phyloP scores from a whole-genome alignment of 2,888 invertebrate species.

The Netelia inedita region DNA sequence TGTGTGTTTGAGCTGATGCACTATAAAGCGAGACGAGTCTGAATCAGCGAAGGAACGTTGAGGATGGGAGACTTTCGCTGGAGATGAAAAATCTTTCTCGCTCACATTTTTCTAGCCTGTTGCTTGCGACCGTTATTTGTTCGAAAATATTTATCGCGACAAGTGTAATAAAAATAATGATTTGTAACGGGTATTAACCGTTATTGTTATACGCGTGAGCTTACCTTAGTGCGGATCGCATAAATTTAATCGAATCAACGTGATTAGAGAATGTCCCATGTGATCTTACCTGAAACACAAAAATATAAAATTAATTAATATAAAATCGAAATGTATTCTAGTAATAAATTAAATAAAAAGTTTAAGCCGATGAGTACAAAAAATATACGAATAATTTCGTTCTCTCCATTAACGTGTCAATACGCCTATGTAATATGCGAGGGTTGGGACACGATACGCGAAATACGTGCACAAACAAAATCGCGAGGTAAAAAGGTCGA shows the following conservation, averaged over 20 bases:
- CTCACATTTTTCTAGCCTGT: slow-evolving; percentile 27
- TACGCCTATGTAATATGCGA: slow-evolving; percentile 22
- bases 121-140: not conserved
- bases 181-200: not conserved
- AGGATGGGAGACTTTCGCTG: not conserved
- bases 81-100: slow-evolving; percentile 4
- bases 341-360: slow-evolving; percentile 8
- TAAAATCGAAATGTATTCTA: slow-evolving; percentile 24
- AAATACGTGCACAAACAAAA: slow-evolving; percentile 36
- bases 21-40: slow-evolving; percentile 45
- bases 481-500: not conserved
- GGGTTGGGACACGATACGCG: not conserved
- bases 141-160: too few relatives aligned
- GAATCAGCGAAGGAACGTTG: slow-evolving; percentile 53
- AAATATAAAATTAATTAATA: slow-evolving; percentile 57
- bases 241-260: not conserved
- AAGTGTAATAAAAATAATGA: not conserved
- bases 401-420: slow-evolving; percentile 29
- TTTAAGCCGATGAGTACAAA: not conserved
- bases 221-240: slow-evolving; percentile 30
- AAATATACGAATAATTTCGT: slow-evolving; percentile 20
- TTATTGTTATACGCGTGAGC: not conserved
- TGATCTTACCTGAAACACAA: slow-evolving; percentile 75
- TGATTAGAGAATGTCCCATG: slow-evolving; percentile 8
- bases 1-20: slow-evolving; percentile 41